Evolutionary conservation across 2,888 invertebrate genomes (phyloP), one percentile per base, ranked within the genome.

Genomic region (Melipona beecheii): DNA sequence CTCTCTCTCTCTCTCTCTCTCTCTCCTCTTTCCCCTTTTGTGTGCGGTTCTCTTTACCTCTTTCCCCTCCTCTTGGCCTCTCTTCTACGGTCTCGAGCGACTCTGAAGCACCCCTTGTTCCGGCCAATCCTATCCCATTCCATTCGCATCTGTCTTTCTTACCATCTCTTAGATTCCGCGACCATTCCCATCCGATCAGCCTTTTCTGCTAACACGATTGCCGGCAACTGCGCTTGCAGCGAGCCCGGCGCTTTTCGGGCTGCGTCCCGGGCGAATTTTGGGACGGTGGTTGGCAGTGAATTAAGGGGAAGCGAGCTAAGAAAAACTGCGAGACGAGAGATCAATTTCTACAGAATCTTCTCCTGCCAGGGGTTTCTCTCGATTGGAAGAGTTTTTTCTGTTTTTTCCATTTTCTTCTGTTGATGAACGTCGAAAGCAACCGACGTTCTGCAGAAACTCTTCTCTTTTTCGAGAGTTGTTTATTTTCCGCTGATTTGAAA

Each of bases 181-280:
- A 87, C 90, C 86, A 88, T 89, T 91, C 88, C 89, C 87, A 87
- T 91, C 86, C 90, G 89, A 90, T 90, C 90, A 87, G 87, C 91
- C 87, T 87, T 60, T 17, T 87, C 84, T 73, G 83, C 83, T 91
- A 91, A 90, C 89, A 84, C 84, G 87, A 90, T 90, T 90, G 89
- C 87, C 83, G 73, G 75, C 73, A 87, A 88, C 88, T 90, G 89
- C 90, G 85, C 90, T 43, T 11, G 79, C 88, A 83, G 85, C 81
- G 84, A 83, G 76, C 89, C 83, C 84, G 11, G 43, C 43, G 43
- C 43, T 43, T 43, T 43, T 43, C 43, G 43, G 43, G 43, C 9
- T 43, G 11, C 43, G 43, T 43, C 9, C 43, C 43, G 1, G 9
- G 43, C 43, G 43, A 43, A 11, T 77, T 86, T 86, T 83, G 60